Conservation (phyloP, 2,888 invertebrate genomes). For the Protophormia terraenovae region DNA sequence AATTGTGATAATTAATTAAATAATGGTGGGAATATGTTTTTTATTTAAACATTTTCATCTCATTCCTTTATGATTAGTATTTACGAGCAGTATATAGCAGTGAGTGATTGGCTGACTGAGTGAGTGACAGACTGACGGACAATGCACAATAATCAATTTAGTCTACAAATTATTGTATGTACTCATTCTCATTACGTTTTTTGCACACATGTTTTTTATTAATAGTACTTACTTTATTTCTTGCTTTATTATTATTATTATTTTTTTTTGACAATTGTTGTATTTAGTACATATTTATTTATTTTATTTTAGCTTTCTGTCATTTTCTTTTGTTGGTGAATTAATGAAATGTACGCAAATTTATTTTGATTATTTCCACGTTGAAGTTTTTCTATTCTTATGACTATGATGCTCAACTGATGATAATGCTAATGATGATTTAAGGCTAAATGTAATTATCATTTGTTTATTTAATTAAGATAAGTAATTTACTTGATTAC, state of each 20-base stretch:
- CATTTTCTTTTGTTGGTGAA: constrained; percentile 33
- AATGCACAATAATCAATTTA: constrained; percentile 28
- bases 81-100: not conserved
- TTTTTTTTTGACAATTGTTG: not conserved
- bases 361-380: constrained; percentile 23
- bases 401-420: not conserved
- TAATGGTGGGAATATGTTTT: constrained; percentile 60
- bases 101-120: no score
- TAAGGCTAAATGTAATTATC: not conserved
- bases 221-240: no score
- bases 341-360: constrained; percentile 49
- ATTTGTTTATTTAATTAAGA: constrained; percentile 17
- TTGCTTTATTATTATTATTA: no score
- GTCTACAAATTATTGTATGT: not conserved
- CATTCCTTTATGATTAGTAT: not conserved
- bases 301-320: not conserved
- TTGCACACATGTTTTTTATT: not conserved
- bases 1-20: constrained; percentile 63
- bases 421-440: not conserved
- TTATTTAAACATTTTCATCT: not conserved
- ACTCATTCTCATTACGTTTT: not conserved
- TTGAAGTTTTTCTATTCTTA: not conserved
- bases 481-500: not conserved
- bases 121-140: no score
- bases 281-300: not conserved